Percentiles rank a stretch among this genome's conserved stretches.
Conservation (phyloP, 2,888 invertebrate species). For the Drosophila ezoana region DNA sequence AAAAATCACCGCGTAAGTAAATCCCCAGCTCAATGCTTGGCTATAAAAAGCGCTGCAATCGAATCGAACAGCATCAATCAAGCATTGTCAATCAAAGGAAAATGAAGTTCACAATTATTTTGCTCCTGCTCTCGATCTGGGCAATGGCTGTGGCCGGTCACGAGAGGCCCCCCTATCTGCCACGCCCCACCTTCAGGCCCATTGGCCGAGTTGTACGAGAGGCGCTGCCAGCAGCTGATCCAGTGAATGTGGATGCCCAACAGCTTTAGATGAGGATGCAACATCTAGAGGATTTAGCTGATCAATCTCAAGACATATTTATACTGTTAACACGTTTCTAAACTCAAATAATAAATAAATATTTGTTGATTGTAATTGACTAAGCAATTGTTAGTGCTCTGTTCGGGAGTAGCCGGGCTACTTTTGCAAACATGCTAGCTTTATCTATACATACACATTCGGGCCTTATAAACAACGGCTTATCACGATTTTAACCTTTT, state of each 20-base stretch:
- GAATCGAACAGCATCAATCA: constrained; percentile 25
- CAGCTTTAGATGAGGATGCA: neutral
- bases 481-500: too few relatives aligned
- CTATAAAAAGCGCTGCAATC: constrained; percentile 27
- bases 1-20: constrained; percentile 10
- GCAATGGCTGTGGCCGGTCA: constrained; percentile 22
- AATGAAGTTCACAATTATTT: constrained; percentile 36
- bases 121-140: constrained; percentile 27
- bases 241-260: neutral
- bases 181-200: constrained; percentile 23
- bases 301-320: neutral
- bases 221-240: constrained; percentile 16
- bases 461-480: too few relatives aligned
- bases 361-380: neutral
- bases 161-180: constrained; percentile 8
- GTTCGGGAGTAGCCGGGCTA: too few relatives aligned
- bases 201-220: constrained; percentile 20
- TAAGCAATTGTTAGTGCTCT: neutral
- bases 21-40: neutral
- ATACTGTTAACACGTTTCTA: neutral
- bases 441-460: too few relatives aligned
- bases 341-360: constrained; percentile 1
- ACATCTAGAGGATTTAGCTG: neutral
- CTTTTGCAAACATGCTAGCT: too few relatives aligned
- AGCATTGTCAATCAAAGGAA: constrained; percentile 6